Base-by-base conservation (phyloP, 2,888 invertebrate species). In the Thelaira solivaga region DNA sequence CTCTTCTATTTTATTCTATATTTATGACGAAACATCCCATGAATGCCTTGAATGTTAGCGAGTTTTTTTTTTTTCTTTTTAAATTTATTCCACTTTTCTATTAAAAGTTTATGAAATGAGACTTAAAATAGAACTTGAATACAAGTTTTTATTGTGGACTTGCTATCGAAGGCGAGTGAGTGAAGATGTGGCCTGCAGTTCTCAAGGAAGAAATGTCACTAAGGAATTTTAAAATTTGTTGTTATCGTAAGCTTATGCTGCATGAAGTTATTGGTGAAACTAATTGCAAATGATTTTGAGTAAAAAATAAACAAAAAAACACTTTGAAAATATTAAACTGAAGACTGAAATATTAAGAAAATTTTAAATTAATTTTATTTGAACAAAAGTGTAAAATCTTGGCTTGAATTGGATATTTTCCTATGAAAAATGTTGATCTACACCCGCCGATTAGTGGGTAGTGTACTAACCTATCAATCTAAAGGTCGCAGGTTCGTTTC, bases 81-180 rank as follows among this genome's bases (percentile, higher is more conserved):
- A 43, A 47, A 47, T 62, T 62, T 47, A 74, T 67, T 43, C 16
- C 6, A 49, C 39, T 20, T 59, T 64, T 41, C 55, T 59, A 41
- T 69, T 43, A 47, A 10, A 16, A 29, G 13, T 47, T 69, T 49
- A 36, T 26, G 29, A 65, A 36, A 53, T 53, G 45, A 45, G 55
- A 47, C 43, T 61, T 62, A 62, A 77, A 77, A 77, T 68, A 77
- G 67, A 57, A 62, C 22, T 31, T 8, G 34, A n/a, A 43, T 57
- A 51, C 77, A 64, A 55, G 73, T 68, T 77, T 67, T 51, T 11
- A 34, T 13, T 26, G 18, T 31, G 51, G 34, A 16, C 13, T 18
- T n/a, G 20, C 20, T n/a, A 57, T 26, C 1, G 47, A 34, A 22
- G 8, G 20, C 18, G 34, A 31, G 43, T n/a, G n/a, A n/a, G n/a